phyloP scores from a whole-genome alignment of 2,888 invertebrate species.

The Andricus quercusramuli region DNA sequence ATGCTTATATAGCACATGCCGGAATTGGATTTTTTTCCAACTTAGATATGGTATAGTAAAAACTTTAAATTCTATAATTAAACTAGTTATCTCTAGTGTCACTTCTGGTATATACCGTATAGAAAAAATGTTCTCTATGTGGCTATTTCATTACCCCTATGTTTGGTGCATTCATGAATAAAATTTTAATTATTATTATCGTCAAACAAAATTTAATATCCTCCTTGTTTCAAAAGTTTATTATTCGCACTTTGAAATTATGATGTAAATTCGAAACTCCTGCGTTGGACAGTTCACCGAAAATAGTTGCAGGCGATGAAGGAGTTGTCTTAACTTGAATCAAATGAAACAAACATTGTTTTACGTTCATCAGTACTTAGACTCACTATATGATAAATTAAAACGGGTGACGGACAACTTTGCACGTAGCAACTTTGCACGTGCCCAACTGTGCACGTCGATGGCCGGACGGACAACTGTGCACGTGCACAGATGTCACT shows the following conservation, averaged over 20 bases:
- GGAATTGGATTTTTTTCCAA: too few species aligned
- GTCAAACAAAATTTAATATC: neutral
- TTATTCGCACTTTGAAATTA: constrained; percentile 8
- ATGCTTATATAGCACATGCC: too few species aligned
- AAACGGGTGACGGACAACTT: too few species aligned
- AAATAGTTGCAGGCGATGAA: constrained; percentile 17
- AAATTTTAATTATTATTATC: neutral
- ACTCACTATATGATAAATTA: neutral
- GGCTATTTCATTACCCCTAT: neutral
- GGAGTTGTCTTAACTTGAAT: neutral
- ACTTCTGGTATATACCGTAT: too few species aligned
- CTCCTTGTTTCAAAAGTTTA: neutral
- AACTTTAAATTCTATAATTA: too few species aligned
- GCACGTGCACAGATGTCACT: too few species aligned
- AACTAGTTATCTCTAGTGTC: too few species aligned
- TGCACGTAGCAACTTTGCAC: too few species aligned
- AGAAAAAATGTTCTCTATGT: too few species aligned
- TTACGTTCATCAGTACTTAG: neutral
- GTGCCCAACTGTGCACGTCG: too few species aligned
- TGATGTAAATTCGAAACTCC: constrained; percentile 17
- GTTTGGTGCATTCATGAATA: neutral
- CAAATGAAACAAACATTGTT: constrained; percentile 25
- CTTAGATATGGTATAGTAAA: too few species aligned
- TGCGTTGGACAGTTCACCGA: constrained; percentile 26
- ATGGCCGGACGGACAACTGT: too few species aligned